phyloP scores from a whole-genome alignment of 2,113 vertebrate genomes.

The Muntiacus reevesi region DNA sequence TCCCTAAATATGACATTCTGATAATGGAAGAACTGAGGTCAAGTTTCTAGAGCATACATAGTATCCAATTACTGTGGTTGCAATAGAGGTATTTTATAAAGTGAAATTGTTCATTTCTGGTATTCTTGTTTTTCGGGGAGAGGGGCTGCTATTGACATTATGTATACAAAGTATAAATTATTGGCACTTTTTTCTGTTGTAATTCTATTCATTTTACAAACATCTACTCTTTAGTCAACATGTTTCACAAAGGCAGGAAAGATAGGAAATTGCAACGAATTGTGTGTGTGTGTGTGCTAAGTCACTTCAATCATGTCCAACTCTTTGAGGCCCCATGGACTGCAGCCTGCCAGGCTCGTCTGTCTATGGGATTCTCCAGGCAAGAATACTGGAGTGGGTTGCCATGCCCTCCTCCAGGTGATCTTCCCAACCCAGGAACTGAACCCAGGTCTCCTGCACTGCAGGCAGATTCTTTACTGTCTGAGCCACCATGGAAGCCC shows the following conservation, averaged over 20 bases:
- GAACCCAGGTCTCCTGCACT: background rate
- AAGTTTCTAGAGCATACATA: background rate
- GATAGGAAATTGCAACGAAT: background rate
- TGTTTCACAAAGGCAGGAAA: background rate
- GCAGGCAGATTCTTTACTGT: background rate
- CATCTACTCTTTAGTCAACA: background rate
- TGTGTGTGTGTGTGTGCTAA: background rate
- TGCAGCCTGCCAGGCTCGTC: background rate
- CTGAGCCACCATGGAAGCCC: background rate
- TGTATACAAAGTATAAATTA: background rate
- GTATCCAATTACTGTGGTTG: background rate
- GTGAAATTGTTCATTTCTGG: background rate
- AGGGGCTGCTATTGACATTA: background rate
- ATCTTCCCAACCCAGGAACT: background rate
- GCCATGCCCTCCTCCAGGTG: background rate
- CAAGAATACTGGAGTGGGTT: background rate
- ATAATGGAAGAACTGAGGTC: background rate
- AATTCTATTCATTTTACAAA: background rate
- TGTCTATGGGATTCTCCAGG: background rate
- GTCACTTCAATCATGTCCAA: background rate
- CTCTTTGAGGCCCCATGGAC: background rate
- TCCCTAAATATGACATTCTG: background rate
- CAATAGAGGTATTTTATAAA: background rate
- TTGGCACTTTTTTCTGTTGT: background rate
- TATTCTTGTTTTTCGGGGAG: background rate